Conservation (phyloP, 2,797 vertebrate genomes). For the Anableps anableps region DNA sequence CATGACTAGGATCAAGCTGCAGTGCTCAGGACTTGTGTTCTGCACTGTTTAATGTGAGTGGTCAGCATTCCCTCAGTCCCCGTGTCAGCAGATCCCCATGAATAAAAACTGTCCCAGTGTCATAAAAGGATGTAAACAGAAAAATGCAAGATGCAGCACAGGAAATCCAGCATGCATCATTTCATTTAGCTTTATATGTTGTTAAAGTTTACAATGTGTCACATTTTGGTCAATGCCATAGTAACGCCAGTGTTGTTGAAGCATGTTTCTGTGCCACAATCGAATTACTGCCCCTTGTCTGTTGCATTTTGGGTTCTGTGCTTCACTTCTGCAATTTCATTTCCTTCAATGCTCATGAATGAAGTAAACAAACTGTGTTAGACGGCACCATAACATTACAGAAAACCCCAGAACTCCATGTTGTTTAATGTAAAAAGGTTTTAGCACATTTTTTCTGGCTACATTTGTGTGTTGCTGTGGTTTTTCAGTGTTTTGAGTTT, state of each 20-base stretch:
- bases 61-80: constrained; percentile 35
- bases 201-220: background rate
- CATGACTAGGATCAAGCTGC: constrained; percentile 72
- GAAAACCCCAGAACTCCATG: background rate
- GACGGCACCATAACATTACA: background rate
- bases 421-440: background rate
- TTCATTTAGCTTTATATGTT: constrained; percentile 10
- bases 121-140: constrained; percentile 25
- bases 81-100: constrained; percentile 43
- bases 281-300: constrained; percentile 23
- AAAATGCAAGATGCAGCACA: constrained; percentile 5
- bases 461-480: background rate
- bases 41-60: constrained; percentile 35
- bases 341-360: constrained; percentile 42
- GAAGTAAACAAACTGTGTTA: constrained; percentile 2
- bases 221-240: background rate
- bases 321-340: constrained; percentile 42
- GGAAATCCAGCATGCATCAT: constrained; percentile 6
- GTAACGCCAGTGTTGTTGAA: background rate
- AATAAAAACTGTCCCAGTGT: constrained; percentile 12
- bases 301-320: constrained; percentile 1
- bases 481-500: constrained; percentile 7
- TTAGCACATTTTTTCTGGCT: background rate
- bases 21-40: constrained; percentile 20
- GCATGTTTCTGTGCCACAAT: constrained; percentile 14